A percentile compares a stretch with the other conserved stretches of the same genome.
phyloP scores from a whole-genome alignment of 2,888 invertebrate species.

The Lysandra coridon region DNA sequence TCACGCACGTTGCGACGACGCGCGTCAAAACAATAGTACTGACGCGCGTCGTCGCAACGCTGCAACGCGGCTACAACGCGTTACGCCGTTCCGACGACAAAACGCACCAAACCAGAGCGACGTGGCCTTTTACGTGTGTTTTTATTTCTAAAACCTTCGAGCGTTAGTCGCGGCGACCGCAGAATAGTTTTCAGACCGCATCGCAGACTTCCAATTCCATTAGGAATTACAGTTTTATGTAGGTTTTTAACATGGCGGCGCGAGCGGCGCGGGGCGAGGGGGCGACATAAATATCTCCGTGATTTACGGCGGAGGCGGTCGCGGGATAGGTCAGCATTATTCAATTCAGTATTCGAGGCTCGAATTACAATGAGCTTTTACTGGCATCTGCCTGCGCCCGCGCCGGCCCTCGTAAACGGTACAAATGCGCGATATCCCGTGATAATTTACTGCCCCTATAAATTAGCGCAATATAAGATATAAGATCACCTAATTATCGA shows the following conservation, averaged over 20 bases:
- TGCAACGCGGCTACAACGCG: no score
- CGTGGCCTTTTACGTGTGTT: slow-evolving; percentile 35
- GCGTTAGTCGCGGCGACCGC: slow-evolving; percentile 61
- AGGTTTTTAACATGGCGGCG: slow-evolving; percentile 72
- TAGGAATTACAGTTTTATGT: slow-evolving; percentile 76
- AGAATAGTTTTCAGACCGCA: slow-evolving; percentile 66
- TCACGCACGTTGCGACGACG: neutral
- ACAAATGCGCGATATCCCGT: slow-evolving; percentile 18
- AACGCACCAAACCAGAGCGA: slow-evolving; percentile 29
- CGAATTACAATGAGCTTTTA: slow-evolving; percentile 79
- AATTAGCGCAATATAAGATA: slow-evolving; percentile 53
- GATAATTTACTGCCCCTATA: slow-evolving; percentile 30
- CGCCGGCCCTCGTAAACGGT: slow-evolving; percentile 7
- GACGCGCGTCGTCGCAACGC: neutral
- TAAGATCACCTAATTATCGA: slow-evolving; percentile 76
- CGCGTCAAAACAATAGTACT: neutral
- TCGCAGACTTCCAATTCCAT: slow-evolving; percentile 66
- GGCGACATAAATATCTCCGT: slow-evolving; percentile 78
- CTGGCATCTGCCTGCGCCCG: slow-evolving; percentile 51
- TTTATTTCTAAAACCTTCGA: slow-evolving; percentile 51
- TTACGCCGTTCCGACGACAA: neutral
- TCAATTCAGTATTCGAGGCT: slow-evolving; percentile 80
- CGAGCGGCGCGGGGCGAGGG: slow-evolving; percentile 63
- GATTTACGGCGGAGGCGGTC: slow-evolving; percentile 78
- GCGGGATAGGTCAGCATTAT: slow-evolving; percentile 81